phyloP scores from a whole-genome alignment of 2,888 invertebrate genomes.

The Melieria omissa region DNA sequence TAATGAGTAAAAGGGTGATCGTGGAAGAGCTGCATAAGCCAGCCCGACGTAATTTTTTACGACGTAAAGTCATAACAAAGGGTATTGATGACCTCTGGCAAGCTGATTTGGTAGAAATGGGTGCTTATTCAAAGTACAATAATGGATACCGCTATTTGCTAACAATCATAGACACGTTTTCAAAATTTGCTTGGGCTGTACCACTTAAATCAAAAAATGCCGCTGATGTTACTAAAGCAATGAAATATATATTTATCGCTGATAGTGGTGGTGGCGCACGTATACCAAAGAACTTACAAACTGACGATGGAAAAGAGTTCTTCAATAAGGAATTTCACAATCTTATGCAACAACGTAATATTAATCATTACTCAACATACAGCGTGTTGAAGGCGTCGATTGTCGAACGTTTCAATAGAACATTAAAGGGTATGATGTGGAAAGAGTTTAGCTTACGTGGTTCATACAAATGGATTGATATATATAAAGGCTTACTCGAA shows the following conservation, averaged over 20 bases:
- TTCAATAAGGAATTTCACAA: conserved; percentile 26
- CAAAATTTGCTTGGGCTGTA: background rate
- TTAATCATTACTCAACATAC: conserved; percentile 45
- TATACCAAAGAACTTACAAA: background rate
- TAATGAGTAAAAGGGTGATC: conserved; percentile 25
- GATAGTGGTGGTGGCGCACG: background rate
- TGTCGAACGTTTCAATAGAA: too few relatives aligned
- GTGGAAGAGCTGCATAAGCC: conserved; percentile 38
- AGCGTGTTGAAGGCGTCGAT: conserved; percentile 36
- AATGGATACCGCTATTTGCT: conserved; percentile 57
- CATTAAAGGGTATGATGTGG: conserved; percentile 42
- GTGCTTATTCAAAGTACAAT: conserved; percentile 53
- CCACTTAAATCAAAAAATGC: conserved; percentile 29
- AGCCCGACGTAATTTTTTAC: conserved; percentile 24
- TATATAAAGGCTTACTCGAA: conserved; percentile 39
- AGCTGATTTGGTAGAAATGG: conserved; percentile 53
- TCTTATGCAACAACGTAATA: conserved; percentile 33
- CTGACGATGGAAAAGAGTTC: background rate
- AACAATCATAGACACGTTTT: conserved; percentile 57
- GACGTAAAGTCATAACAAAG: conserved; percentile 35
- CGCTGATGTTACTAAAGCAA: conserved; percentile 13
- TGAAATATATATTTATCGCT: conserved; percentile 30
- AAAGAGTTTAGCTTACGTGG: conserved; percentile 47
- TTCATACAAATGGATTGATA: conserved; percentile 47
- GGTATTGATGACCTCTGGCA: conserved; percentile 41